These are phyloP conservation scores for Subanguina moxae DNA, from an alignment of 1,140 invertebrate species.

Conservation along the genomic window DNA sequence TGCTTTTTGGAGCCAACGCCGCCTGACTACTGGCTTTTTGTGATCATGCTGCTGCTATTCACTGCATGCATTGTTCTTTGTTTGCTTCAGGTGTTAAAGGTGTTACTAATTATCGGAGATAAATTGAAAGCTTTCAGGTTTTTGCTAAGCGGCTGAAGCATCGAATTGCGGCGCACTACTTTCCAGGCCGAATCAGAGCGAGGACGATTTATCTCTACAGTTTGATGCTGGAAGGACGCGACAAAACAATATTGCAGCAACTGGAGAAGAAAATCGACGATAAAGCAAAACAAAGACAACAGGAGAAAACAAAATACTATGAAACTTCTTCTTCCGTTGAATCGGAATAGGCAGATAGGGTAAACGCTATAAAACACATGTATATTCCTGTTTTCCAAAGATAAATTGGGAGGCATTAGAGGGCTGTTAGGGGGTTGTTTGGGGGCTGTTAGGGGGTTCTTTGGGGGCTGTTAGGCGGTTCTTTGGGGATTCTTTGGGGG, in stretches of 20 bases:
- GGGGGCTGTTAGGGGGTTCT: too few species aligned
- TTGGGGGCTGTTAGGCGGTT: too few species aligned
- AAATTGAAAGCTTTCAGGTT: conserved; percentile 23
- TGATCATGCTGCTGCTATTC: conserved; percentile 45
- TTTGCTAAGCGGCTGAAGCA: conserved; percentile 33
- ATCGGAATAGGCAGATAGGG: too few species aligned
- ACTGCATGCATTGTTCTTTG: conserved; percentile 17
- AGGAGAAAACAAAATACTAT: too few species aligned
- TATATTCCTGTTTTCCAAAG: too few species aligned
- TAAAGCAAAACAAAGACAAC: too few species aligned
- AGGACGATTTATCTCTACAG: conserved; percentile 37
- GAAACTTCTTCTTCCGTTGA: too few species aligned
- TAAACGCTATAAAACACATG: too few species aligned
- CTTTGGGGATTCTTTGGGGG: too few species aligned
- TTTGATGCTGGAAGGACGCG: conserved; percentile 18
- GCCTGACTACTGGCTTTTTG: conserved; percentile 40
- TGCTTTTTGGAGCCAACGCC: conserved; percentile 41
- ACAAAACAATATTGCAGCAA: background rate
- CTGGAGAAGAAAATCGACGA: too few species aligned
- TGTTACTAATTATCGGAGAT: background rate
- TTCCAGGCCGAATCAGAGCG: conserved; percentile 29
- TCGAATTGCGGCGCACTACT: conserved; percentile 36
- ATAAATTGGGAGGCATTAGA: too few species aligned
- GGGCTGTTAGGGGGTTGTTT: too few species aligned
- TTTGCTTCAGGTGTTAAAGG: conserved; percentile 27